phyloP scores from a whole-genome alignment of 2,797 vertebrate species.

The Paguma larvata region DNA sequence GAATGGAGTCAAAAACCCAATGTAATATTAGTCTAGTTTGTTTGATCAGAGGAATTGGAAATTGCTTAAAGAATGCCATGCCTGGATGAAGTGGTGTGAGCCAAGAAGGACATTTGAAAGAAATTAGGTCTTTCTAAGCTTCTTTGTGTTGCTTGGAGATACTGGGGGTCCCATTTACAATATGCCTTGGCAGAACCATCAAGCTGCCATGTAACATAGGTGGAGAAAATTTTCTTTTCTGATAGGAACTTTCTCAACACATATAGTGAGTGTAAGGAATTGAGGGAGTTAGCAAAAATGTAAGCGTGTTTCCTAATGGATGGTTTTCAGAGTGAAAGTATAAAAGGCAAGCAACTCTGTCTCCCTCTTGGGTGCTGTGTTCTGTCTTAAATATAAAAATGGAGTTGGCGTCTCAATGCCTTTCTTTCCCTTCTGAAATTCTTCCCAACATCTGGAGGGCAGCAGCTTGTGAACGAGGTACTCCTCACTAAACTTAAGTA shows the following conservation, averaged over 20 bases:
- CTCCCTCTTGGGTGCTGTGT: neutral
- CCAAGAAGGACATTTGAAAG: constrained; percentile 75
- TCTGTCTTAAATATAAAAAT: constrained; percentile 22
- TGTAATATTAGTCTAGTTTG: constrained; percentile 42
- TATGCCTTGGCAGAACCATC: constrained; percentile 60
- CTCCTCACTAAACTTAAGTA: neutral
- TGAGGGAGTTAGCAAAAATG: constrained; percentile 56
- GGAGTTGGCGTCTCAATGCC: neutral
- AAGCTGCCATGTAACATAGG: constrained; percentile 26
- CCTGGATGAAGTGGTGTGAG: constrained; percentile 37
- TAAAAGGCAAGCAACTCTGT: neutral
- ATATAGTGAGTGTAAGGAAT: constrained; percentile 62
- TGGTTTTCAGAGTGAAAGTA: constrained; percentile 59
- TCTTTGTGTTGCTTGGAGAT: constrained; percentile 61
- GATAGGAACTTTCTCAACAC: constrained; percentile 37
- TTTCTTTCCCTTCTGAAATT: constrained; percentile 19
- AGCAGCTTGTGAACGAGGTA: constrained; percentile 14
- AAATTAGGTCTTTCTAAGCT: constrained; percentile 70
- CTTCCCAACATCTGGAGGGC: constrained; percentile 23
- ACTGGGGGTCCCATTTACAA: constrained; percentile 61
- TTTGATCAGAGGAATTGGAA: constrained; percentile 75
- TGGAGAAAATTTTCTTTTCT: constrained; percentile 62
- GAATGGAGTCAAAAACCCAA: constrained; percentile 26
- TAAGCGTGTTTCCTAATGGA: constrained; percentile 11
- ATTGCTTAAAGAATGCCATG: constrained; percentile 58